phyloP scores from a whole-genome alignment of 2,888 invertebrate species.

The Dorcus hopei region DNA sequence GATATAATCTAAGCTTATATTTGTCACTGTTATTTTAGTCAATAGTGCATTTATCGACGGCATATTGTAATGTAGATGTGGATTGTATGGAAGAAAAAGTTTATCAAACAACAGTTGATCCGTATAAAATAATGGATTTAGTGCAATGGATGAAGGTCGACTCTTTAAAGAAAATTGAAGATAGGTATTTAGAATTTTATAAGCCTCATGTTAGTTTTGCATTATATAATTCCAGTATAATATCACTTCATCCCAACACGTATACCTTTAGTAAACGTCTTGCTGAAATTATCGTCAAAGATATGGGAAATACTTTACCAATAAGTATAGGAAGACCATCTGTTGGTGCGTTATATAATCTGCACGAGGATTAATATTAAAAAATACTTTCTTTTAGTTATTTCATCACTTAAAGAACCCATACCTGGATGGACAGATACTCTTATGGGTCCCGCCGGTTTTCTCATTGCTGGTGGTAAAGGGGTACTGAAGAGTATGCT shows the following conservation, averaged over 20 bases:
- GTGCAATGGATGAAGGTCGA: slow-evolving; percentile 40
- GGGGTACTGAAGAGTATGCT: slow-evolving; percentile 22
- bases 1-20: no score
- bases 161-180: slow-evolving; percentile 7
- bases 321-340: slow-evolving; percentile 86
- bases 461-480: slow-evolving; percentile 20
- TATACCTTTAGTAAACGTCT: slow-evolving; percentile 95
- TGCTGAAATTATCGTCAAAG: slow-evolving; percentile 63
- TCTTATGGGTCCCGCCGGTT: slow-evolving; percentile 19
- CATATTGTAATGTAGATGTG: slow-evolving; percentile 82
- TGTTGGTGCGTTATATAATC: slow-evolving; percentile 60
- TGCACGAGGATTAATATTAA: no score
- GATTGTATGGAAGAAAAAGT: slow-evolving; percentile 70
- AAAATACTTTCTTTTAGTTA: no score
- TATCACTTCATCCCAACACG: slow-evolving; percentile 69
- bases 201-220: no score
- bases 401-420: slow-evolving; percentile 13
- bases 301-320: slow-evolving; percentile 73
- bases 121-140: slow-evolving; percentile 60
- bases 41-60: slow-evolving; percentile 72
- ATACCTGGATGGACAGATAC: slow-evolving; percentile 22
- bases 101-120: slow-evolving; percentile 63
- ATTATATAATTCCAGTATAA: no score
- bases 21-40: not conserved
- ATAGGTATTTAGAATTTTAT: not conserved